Percentiles rank a stretch among this genome's conserved stretches.
These are phyloP conservation scores for Tapirus terrestris DNA, from an alignment of 2,113 vertebrate genomes.

Conservation along the genomic window DNA sequence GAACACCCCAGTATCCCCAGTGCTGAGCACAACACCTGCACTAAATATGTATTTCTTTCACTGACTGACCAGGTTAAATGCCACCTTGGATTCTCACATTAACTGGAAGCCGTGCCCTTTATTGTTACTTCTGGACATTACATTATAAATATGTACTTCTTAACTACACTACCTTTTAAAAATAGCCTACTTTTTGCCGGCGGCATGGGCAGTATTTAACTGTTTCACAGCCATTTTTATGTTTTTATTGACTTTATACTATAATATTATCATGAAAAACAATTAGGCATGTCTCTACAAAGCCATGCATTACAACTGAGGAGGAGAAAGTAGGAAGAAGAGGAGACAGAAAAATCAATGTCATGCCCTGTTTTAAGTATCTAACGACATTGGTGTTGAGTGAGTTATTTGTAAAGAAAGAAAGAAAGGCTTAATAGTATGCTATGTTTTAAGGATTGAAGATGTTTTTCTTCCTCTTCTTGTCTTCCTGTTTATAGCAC, in stretches of 20 bases:
- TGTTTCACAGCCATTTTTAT: neutral
- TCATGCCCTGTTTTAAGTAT: neutral
- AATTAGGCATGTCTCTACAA: neutral
- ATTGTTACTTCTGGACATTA: neutral
- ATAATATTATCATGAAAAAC: neutral
- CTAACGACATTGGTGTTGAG: neutral
- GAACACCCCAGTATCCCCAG: neutral
- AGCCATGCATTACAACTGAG: neutral
- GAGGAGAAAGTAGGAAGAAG: neutral
- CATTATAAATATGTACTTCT: neutral
- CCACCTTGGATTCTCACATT: neutral
- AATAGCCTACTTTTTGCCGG: neutral
- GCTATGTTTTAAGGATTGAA: neutral
- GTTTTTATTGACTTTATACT: neutral
- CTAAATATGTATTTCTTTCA: neutral
- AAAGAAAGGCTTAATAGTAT: neutral
- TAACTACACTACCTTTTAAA: neutral
- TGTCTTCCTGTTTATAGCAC: neutral
- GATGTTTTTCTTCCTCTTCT: neutral
- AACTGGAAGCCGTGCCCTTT: neutral
- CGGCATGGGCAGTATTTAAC: neutral
- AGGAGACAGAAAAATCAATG: neutral
- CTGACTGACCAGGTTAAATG: neutral
- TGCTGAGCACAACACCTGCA: neutral
- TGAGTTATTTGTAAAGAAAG: slow-evolving; percentile 29